Evolutionary conservation across 2,888 invertebrate species (phyloP).

Genomic region (Tridacna gigas): DNA sequence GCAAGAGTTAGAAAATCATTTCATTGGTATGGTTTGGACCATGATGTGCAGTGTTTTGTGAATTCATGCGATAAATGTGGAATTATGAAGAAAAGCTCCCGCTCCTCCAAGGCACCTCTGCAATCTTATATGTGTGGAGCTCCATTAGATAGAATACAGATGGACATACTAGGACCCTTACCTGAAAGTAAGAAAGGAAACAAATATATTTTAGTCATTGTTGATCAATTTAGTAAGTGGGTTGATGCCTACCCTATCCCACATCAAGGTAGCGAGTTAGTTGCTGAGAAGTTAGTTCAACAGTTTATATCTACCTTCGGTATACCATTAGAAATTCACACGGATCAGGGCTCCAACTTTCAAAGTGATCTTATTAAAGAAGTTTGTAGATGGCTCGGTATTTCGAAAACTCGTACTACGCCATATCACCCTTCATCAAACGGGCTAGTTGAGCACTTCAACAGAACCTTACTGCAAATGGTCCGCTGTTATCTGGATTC

Average conservation of each 20-base stretch:
- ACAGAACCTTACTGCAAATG: too few species aligned
- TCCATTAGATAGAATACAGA: conserved; percentile 35
- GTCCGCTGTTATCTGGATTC: too few species aligned
- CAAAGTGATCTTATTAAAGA: too few species aligned
- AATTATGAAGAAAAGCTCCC: too few species aligned
- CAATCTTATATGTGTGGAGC: conserved; percentile 34
- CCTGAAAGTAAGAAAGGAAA: not conserved
- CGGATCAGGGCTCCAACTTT: too few species aligned
- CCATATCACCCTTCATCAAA: too few species aligned
- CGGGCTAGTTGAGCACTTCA: too few species aligned
- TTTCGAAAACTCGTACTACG: too few species aligned
- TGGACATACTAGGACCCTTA: conserved; percentile 13
- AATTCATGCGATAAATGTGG: conserved; percentile 24
- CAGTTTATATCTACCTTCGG: not conserved
- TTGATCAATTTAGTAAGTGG: conserved; percentile 14
- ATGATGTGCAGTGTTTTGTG: not conserved
- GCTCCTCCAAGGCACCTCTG: conserved; percentile 30
- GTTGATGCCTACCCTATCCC: conserved; percentile 5
- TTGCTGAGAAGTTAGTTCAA: not conserved
- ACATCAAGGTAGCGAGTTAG: not conserved
- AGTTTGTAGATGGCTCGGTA: too few species aligned
- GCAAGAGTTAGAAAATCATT: too few species aligned
- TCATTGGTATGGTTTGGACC: conserved; percentile 19
- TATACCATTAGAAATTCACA: too few species aligned
- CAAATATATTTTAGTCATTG: conserved; percentile 15